phyloP scores from a whole-genome alignment of 1,140 invertebrate species.

The Brachionus paranguensis region DNA sequence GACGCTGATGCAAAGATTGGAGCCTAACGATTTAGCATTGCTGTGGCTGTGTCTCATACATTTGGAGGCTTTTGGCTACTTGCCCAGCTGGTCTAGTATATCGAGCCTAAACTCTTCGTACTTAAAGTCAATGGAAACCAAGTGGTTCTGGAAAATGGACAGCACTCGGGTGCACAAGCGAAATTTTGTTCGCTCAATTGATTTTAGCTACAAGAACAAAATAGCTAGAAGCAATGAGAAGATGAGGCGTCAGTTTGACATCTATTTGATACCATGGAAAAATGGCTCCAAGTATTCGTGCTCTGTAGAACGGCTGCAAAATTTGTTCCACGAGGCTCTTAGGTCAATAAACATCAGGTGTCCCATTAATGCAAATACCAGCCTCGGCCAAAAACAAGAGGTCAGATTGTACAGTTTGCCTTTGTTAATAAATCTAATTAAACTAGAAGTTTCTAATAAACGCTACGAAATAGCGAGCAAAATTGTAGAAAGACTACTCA shows the following conservation, averaged over 20 bases:
- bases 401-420: slow-evolving; percentile 13
- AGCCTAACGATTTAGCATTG: slow-evolving; percentile 1
- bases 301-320: slow-evolving; percentile 11
- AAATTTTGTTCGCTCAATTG: not conserved
- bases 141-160: not conserved
- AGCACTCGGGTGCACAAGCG: not conserved
- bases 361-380: not conserved
- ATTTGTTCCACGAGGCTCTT: slow-evolving; percentile 33
- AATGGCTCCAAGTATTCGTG: not conserved
- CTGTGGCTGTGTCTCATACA: slow-evolving; percentile 17
- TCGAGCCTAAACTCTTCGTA: not conserved
- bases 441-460: slow-evolving; percentile 8
- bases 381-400: not conserved
- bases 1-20: not conserved
- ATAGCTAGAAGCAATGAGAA: not conserved
- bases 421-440: slow-evolving; percentile 14
- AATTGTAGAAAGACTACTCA: not conserved
- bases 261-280: slow-evolving; percentile 22
- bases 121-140: not conserved
- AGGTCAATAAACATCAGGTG: slow-evolving; percentile 26
- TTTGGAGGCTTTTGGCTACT: not conserved
- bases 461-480: slow-evolving; percentile 9
- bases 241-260: not conserved
- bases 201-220: not conserved
- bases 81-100: slow-evolving; percentile 6